phyloP scores from a whole-genome alignment of 1,140 invertebrate genomes.

The Belonocnema kinseyi region DNA sequence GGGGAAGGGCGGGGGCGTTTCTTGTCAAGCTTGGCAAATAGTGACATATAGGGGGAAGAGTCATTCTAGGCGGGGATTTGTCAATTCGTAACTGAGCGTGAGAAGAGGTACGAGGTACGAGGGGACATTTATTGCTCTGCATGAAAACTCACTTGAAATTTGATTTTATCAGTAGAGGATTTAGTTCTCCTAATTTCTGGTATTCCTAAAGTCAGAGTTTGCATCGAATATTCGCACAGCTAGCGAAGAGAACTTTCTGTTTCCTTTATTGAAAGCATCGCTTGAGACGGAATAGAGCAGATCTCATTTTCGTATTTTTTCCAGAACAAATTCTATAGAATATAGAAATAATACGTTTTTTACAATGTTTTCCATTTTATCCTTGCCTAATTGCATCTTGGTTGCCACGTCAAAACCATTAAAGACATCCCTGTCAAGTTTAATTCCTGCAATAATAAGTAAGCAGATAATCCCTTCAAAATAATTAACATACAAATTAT shows the following conservation, averaged over 20 bases:
- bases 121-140: slow-evolving; percentile 26
- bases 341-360: slow-evolving; percentile 38
- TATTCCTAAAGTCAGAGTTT: slow-evolving; percentile 33
- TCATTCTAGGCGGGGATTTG: no score
- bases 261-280: slow-evolving; percentile 34
- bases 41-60: no score
- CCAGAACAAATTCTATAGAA: slow-evolving; percentile 37
- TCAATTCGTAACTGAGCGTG: no score
- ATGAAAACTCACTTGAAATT: slow-evolving; percentile 43
- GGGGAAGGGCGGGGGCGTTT: no score
- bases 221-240: slow-evolving; percentile 24
- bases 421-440: slow-evolving; percentile 35
- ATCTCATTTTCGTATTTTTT: no score
- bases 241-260: slow-evolving; percentile 33
- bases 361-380: slow-evolving; percentile 42
- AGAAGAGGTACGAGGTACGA: not conserved
- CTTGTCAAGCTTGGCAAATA: no score
- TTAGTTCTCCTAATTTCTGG: slow-evolving; percentile 35
- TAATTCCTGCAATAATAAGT: slow-evolving; percentile 16
- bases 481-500: not conserved
- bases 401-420: slow-evolving; percentile 36
- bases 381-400: slow-evolving; percentile 39
- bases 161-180: slow-evolving; percentile 34
- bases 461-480: not conserved
- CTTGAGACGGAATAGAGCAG: slow-evolving; percentile 9